phyloP scores from a whole-genome alignment of 2,797 vertebrate species.

The Selene dorsalis region DNA sequence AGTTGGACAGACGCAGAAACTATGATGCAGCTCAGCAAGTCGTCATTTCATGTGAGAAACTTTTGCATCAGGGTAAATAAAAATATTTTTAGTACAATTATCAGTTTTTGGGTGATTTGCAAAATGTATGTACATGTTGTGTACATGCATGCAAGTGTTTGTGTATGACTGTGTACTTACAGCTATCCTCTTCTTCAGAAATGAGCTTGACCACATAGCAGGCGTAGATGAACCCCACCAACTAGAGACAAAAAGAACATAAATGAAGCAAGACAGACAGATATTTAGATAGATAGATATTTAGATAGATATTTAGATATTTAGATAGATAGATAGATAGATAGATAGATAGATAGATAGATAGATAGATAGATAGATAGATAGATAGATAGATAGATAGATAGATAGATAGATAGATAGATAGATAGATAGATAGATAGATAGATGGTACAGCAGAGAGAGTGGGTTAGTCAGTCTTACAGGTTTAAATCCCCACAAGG shows the following conservation, averaged over 20 bases:
- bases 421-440: no score
- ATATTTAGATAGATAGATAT: neutral
- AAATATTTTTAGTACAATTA: no score
- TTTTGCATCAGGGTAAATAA: neutral
- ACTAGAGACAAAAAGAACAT: conserved; percentile 84
- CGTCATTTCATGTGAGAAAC: neutral
- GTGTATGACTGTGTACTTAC: conserved; percentile 87
- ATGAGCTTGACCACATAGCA: conserved; percentile 99
- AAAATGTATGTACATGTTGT: neutral
- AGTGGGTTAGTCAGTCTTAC: neutral
- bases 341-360: no score
- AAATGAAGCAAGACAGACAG: conserved; percentile 32
- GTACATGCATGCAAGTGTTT: neutral
- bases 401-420: conserved; percentile 14
- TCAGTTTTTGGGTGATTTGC: neutral
- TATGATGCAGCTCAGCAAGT: neutral
- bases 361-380: no score
- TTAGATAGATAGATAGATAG: no score
- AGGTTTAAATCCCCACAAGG: no score
- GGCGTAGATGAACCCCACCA: conserved; percentile 98
- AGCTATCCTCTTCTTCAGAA: conserved; percentile 99
- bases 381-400: no score
- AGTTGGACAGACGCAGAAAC: neutral
- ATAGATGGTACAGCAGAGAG: conserved; percentile 11
- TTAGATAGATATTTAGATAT: no score